Conservation (phyloP, 2,113 vertebrate species). For the Oncorhynchus mykiss region DNA sequence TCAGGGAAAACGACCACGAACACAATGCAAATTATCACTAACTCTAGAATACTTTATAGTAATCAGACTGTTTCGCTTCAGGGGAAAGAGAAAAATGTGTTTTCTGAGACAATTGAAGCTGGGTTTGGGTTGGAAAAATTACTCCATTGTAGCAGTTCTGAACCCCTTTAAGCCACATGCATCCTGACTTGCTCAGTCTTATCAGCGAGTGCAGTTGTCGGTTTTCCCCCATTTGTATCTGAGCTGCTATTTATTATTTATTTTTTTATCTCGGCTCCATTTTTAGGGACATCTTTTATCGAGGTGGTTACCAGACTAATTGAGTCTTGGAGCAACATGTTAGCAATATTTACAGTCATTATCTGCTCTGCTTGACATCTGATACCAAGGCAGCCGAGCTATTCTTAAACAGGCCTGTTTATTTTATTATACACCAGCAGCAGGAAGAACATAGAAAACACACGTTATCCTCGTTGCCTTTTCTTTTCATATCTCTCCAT, state of each 20-base stretch:
- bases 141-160: not conserved
- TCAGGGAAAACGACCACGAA: not conserved
- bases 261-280: conserved; percentile 27
- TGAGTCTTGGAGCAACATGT: conserved; percentile 38
- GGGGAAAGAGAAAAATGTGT: not conserved
- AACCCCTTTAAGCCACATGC: not conserved
- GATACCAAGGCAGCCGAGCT: conserved; percentile 31
- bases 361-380: conserved; percentile 37
- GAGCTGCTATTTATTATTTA: conserved; percentile 11
- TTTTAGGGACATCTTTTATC: conserved; percentile 26
- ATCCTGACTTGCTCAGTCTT: conserved; percentile 6
- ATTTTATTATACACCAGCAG: conserved; percentile 10
- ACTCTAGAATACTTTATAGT: not conserved
- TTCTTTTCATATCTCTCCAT: too few relatives aligned
- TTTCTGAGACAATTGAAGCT: too few relatives aligned
- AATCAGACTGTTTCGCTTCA: not conserved
- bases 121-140: too few relatives aligned
- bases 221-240: conserved; percentile 4
- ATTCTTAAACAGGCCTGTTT: conserved; percentile 21
- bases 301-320: conserved; percentile 41
- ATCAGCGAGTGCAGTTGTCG: conserved; percentile 21
- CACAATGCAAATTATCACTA: not conserved
- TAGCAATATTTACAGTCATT: conserved; percentile 37
- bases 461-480: not conserved
- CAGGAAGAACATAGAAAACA: not conserved